phyloP scores from a whole-genome alignment of 2,113 vertebrate genomes.

The Poecilia latipinna region DNA sequence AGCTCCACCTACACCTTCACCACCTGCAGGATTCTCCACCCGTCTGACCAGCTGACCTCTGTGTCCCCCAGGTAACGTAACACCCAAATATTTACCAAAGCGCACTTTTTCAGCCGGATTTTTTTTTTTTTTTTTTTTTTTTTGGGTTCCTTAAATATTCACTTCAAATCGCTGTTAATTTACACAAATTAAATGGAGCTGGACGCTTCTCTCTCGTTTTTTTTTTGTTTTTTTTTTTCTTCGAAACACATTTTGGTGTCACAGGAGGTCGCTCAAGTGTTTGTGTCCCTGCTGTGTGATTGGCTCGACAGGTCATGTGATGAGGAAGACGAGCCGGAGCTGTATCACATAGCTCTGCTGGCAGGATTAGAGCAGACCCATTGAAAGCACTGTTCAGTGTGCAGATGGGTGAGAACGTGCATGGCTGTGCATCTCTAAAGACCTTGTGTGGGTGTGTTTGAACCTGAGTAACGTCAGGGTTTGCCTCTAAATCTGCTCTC shows the following conservation, averaged over 20 bases:
- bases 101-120: not conserved
- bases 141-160: too few species aligned
- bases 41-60: slow-evolving; percentile 93
- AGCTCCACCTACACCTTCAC: slow-evolving; percentile 98
- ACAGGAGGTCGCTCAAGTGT: not conserved
- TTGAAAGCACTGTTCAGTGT: slow-evolving; percentile 76
- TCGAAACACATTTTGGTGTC: not conserved
- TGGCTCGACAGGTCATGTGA: slow-evolving; percentile 91
- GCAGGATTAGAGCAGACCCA: slow-evolving; percentile 88
- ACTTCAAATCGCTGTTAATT: too few species aligned
- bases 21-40: slow-evolving; percentile 97
- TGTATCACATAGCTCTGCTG: slow-evolving; percentile 88
- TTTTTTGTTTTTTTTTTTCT: not conserved
- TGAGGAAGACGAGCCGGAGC: slow-evolving; percentile 85
- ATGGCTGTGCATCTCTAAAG: slow-evolving; percentile 44
- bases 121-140: too few species aligned
- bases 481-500: slow-evolving; percentile 5
- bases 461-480: slow-evolving; percentile 20
- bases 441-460: slow-evolving; percentile 44
- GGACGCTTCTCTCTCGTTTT: not conserved
- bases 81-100: not conserved
- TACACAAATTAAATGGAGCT: not conserved
- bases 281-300: slow-evolving; percentile 62
- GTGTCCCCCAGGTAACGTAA: slow-evolving; percentile 92
- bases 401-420: slow-evolving; percentile 86